Percentiles rank a stretch among this genome's conserved stretches.
These are phyloP conservation scores for Enteromius thamalakanensis DNA, from an alignment of 2,797 vertebrate species.

Conservation along the genomic window DNA sequence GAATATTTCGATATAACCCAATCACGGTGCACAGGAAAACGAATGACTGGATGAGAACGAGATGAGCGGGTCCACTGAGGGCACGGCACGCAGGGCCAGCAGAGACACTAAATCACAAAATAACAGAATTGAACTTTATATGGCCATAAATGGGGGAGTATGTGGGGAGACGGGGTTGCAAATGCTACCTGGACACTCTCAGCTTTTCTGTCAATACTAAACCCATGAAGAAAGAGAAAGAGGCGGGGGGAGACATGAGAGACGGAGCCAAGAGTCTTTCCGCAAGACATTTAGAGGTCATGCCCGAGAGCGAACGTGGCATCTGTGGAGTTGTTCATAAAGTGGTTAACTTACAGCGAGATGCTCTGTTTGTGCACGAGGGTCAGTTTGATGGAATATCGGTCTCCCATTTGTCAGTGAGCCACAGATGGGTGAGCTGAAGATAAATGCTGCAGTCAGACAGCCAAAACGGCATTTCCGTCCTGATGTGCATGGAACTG, in stretches of 20 bases:
- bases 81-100: slow-evolving; percentile 17
- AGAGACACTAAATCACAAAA: slow-evolving; percentile 49
- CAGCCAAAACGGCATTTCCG: slow-evolving; percentile 11
- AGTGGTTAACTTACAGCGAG: slow-evolving; percentile 14
- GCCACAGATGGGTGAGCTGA: slow-evolving; percentile 7
- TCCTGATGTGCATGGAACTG: not conserved
- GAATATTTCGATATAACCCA: slow-evolving; percentile 49
- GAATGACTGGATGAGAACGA: slow-evolving; percentile 46
- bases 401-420: not conserved
- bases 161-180: slow-evolving; percentile 14
- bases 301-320: not conserved
- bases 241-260: not conserved
- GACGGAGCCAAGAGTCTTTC: slow-evolving; percentile 36
- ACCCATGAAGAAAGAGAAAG: slow-evolving; percentile 30
- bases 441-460: slow-evolving; percentile 16
- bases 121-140: slow-evolving; percentile 51
- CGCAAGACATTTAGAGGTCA: slow-evolving; percentile 40
- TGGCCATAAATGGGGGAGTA: slow-evolving; percentile 11
- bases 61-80: slow-evolving; percentile 44
- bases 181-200: slow-evolving; percentile 38
- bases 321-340: slow-evolving; percentile 34
- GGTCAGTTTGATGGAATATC: slow-evolving; percentile 27
- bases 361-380: slow-evolving; percentile 9
- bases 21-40: slow-evolving; percentile 39
- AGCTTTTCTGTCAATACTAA: slow-evolving; percentile 48